Conservation (phyloP, 1,140 invertebrate genomes). For the Leptopilina clavipes region DNA sequence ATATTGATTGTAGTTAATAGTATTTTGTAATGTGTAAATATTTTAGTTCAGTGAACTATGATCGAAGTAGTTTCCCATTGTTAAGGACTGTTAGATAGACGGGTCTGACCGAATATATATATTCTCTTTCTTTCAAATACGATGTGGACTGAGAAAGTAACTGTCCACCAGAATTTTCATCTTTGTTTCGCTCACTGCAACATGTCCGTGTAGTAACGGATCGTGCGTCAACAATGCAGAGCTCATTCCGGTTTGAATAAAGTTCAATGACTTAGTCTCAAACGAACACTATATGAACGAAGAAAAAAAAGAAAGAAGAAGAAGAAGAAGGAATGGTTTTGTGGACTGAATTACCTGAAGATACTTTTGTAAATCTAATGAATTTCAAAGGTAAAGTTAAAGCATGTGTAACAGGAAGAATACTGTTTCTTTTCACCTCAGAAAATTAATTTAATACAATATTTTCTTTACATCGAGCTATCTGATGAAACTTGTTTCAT, state of each 20-base stretch:
- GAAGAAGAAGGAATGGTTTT: not conserved
- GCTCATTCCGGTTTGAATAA: slow-evolving; percentile 34
- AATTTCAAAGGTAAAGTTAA: not conserved
- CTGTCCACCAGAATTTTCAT: slow-evolving; percentile 34
- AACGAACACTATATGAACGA: slow-evolving; percentile 7
- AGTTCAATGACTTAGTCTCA: slow-evolving; percentile 33
- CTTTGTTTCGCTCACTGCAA: slow-evolving; percentile 32
- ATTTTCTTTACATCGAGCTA: not conserved
- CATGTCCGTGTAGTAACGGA: slow-evolving; percentile 24
- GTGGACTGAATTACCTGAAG: slow-evolving; percentile 5
- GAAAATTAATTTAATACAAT: slow-evolving; percentile 7
- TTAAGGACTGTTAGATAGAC: slow-evolving; percentile 29
- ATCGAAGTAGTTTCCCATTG: slow-evolving; percentile 31
- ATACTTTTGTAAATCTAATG: slow-evolving; percentile 4
- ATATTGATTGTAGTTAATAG: not conserved
- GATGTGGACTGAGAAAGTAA: slow-evolving; percentile 21
- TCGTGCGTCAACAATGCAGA: slow-evolving; percentile 34
- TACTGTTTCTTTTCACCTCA: not conserved
- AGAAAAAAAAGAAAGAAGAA: not conserved
- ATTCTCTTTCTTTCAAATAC: not conserved
- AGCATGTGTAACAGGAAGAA: not conserved
- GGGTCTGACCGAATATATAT: slow-evolving; percentile 24
- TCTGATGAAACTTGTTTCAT: too few relatives aligned
- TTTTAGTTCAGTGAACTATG: slow-evolving; percentile 22
- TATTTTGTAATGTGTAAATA: not conserved